Percentiles rank a stretch among this genome's conserved stretches.
phyloP scores from a whole-genome alignment of 92 coral and sea anemone genomes.

The Heteractis magnifica region DNA sequence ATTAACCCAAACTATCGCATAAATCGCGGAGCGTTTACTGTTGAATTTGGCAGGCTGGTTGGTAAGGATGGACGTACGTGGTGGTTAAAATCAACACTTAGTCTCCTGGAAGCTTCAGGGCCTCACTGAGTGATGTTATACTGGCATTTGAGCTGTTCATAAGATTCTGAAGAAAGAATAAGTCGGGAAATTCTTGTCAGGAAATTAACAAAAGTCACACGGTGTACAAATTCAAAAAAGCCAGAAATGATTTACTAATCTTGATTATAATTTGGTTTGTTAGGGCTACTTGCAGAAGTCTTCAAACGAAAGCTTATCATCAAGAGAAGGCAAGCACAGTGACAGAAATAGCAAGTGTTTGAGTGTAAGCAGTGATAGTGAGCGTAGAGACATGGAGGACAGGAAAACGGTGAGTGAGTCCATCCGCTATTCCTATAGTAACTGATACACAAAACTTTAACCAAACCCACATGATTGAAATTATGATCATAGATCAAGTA shows the following conservation, averaged over 20 bases:
- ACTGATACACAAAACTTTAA: not conserved
- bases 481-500: not conserved
- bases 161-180: not conserved
- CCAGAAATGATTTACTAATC: not conserved
- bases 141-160: not conserved
- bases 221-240: not conserved
- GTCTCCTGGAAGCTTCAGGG: no score
- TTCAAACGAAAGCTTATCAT: constrained; percentile 16
- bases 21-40: no score
- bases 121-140: no score
- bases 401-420: constrained; percentile 14
- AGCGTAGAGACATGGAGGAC: constrained; percentile 34
- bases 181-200: not conserved
- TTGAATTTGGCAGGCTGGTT: no score
- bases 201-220: not conserved
- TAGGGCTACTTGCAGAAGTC: constrained; percentile 21
- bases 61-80: no score
- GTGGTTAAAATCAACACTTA: no score
- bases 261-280: not conserved
- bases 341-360: constrained; percentile 1
- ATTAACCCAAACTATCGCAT: no score
- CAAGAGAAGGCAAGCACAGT: constrained; percentile 6
- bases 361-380: constrained; percentile 25
- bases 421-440: no score
- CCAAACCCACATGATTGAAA: not conserved